Conservation (phyloP, 2,888 invertebrate genomes). For the Hecatera dysodea region DNA sequence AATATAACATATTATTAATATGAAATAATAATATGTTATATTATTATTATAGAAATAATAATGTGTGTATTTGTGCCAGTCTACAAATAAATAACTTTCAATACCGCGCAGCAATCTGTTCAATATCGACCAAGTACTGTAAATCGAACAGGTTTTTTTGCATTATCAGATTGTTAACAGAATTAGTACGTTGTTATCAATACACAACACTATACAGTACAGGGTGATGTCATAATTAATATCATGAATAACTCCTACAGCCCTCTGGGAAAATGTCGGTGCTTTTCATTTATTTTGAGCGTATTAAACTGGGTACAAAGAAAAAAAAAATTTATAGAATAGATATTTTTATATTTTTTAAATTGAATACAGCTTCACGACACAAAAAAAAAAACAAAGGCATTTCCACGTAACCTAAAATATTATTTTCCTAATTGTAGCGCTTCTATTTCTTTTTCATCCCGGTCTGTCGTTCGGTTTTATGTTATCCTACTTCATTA, state of each 20-base stretch:
- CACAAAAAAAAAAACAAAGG: background rate
- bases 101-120: background rate
- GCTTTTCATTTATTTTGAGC: background rate
- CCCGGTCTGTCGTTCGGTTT: background rate
- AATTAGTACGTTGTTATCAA: background rate
- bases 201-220: background rate
- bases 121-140: background rate
- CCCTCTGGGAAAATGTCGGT: background rate
- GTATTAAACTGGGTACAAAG: background rate
- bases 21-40: no score
- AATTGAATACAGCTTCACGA: background rate
- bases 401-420: background rate
- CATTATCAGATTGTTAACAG: background rate
- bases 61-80: no score
- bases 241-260: background rate
- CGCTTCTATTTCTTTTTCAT: background rate
- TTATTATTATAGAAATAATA: background rate
- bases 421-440: background rate
- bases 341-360: background rate
- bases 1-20: no score
- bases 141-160: background rate
- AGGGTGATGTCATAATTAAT: conserved; percentile 10
- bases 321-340: background rate
- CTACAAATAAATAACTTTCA: no score
- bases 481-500: background rate